phyloP scores from a whole-genome alignment of 2,113 vertebrate genomes.

The Chaetodon trifascialis region DNA sequence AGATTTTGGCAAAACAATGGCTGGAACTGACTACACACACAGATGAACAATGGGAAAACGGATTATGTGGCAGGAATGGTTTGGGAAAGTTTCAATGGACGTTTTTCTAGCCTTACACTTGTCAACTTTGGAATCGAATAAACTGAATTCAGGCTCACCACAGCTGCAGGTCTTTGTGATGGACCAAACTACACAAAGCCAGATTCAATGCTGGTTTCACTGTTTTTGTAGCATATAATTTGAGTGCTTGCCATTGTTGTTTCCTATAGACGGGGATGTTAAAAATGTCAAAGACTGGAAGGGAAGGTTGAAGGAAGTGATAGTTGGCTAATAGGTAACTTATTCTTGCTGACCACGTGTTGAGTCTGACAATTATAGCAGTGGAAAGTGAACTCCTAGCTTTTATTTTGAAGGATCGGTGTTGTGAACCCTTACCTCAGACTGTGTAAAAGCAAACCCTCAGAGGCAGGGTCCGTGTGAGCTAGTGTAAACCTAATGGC shows the following conservation, averaged over 20 bases:
- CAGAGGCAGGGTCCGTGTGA: conserved; percentile 20
- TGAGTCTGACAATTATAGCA: background rate
- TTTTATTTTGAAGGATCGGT: conserved; percentile 52
- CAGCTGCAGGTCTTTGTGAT: background rate
- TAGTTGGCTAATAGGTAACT: background rate
- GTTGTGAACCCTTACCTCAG: conserved; percentile 9
- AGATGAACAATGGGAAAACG: conserved; percentile 32
- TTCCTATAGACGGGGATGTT: background rate
- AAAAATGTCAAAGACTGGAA: background rate
- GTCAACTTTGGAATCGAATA: background rate
- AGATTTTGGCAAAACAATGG: conserved; percentile 29
- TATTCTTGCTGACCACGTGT: background rate
- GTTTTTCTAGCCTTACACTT: background rate
- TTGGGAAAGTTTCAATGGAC: too few species aligned
- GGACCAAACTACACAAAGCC: background rate
- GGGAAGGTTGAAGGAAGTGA: background rate
- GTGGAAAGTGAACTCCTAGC: background rate
- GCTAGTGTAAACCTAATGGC: conserved; percentile 33
- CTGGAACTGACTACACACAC: background rate
- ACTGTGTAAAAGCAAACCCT: conserved; percentile 38
- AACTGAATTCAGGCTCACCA: background rate
- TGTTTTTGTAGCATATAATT: background rate
- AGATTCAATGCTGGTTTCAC: background rate
- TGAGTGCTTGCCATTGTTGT: background rate
- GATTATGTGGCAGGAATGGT: background rate